Conservation (phyloP, 2,113 vertebrate genomes). For the Pollachius pollachius region DNA sequence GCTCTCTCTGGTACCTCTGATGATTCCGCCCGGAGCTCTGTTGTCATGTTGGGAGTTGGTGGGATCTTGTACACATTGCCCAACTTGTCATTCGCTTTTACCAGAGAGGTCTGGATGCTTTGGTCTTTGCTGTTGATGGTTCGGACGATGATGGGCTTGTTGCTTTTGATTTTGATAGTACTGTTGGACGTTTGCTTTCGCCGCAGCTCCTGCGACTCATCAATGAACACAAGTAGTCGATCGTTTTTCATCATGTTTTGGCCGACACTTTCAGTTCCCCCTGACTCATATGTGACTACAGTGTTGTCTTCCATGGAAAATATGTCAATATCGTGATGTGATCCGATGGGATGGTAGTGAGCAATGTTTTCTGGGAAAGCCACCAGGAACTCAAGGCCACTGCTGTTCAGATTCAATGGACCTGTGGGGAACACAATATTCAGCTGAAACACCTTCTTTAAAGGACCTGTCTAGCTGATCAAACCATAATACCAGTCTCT, state of each 20-base stretch:
- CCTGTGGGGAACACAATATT: neutral
- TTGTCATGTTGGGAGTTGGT: constrained; percentile 1
- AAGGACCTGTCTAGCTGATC: neutral
- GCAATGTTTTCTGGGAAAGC: constrained; percentile 74
- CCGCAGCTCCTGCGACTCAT: neutral
- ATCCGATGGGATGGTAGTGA: constrained; percentile 9
- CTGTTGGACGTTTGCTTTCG: accelerated
- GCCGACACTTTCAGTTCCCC: accelerated
- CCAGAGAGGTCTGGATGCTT: constrained; percentile 52
- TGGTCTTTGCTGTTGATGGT: constrained; percentile 10
- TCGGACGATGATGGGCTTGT: constrained; percentile 25
- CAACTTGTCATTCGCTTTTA: constrained; percentile 38
- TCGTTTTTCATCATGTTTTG: too few relatives aligned
- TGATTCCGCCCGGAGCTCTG: accelerated
- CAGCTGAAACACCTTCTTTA: neutral
- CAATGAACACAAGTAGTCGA: too few relatives aligned
- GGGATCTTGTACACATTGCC: constrained; percentile 54
- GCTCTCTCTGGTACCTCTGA: neutral
- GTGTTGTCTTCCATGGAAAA: constrained; percentile 5
- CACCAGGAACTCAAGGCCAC: constrained; percentile 37
- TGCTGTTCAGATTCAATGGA: neutral
- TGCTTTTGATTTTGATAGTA: constrained; percentile 20
- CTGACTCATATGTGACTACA: accelerated
- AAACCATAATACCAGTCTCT: neutral
- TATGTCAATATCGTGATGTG: constrained; percentile 22